Percentiles rank a stretch among this genome's conserved stretches.
phyloP scores from a whole-genome alignment of 2,888 invertebrate species.

The Tiphia femorata region DNA sequence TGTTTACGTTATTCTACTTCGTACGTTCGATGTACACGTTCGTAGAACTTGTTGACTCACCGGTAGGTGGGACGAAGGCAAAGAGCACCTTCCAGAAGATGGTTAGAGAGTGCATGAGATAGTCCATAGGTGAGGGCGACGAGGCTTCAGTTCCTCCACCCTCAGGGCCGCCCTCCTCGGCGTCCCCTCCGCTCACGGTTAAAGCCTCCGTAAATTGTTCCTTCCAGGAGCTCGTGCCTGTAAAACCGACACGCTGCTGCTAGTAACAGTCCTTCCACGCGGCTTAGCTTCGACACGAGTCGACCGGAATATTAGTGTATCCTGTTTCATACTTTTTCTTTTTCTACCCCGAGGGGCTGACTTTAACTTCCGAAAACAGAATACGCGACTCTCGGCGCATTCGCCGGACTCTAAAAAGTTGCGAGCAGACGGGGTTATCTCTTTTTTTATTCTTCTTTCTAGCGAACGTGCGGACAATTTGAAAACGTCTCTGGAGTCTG shows the following conservation, averaged over 20 bases:
- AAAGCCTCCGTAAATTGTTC: conserved; percentile 98
- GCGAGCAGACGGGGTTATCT: no score
- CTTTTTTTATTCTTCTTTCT: no score
- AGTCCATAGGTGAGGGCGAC: conserved; percentile 88
- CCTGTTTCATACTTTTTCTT: not conserved
- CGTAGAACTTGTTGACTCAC: no score
- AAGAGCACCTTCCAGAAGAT: conserved; percentile 99
- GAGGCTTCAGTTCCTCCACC: conserved; percentile 66
- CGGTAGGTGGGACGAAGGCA: conserved; percentile 98
- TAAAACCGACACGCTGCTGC: no score
- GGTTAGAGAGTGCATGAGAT: conserved; percentile 95
- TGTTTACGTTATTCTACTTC: no score
- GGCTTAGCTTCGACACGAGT: no score
- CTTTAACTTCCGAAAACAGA: not conserved
- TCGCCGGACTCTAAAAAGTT: no score
- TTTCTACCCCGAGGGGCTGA: not conserved
- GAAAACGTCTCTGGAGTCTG: no score
- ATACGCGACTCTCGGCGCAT: not conserved
- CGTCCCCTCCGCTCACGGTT: conserved; percentile 90
- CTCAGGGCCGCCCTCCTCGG: conserved; percentile 68
- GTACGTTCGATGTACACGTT: not conserved
- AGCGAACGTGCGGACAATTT: no score
- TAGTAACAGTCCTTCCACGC: no score
- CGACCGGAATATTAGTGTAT: not conserved
- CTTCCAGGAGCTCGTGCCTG: conserved; percentile 96